Percentiles rank a stretch among this genome's conserved stretches.
These are phyloP conservation scores for Sebastes hopkinsi DNA, from an alignment of 2,797 vertebrate species.

Conservation along the genomic window DNA sequence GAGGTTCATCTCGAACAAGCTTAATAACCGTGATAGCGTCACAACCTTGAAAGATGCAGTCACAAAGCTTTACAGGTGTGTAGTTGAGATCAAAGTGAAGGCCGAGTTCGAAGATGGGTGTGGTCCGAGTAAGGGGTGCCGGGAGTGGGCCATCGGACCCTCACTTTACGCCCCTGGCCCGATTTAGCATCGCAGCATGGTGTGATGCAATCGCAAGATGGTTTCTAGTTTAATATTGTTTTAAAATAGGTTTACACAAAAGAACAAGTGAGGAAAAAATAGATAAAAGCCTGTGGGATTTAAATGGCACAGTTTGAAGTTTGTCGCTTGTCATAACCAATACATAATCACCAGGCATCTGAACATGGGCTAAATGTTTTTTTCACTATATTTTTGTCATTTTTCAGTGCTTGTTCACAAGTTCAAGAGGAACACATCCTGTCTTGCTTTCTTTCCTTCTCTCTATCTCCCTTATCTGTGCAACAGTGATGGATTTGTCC, in stretches of 20 bases:
- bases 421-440: conserved; percentile 9
- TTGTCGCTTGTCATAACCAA: conserved; percentile 12
- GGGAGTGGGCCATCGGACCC: neutral
- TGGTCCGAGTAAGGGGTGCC: neutral
- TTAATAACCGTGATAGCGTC: no score
- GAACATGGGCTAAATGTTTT: conserved; percentile 1
- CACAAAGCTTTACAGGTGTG: neutral
- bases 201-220: neutral
- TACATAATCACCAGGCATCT: conserved; percentile 12
- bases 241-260: conserved; percentile 1
- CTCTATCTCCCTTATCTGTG: neutral
- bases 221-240: neutral
- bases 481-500: neutral
- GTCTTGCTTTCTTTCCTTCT: neutral
- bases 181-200: neutral
- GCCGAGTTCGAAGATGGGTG: neutral
- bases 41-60: no score
- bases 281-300: neutral
- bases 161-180: neutral
- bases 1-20: no score
- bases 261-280: neutral
- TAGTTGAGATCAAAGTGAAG: neutral
- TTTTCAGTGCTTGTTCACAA: neutral
- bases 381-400: conserved; percentile 22
- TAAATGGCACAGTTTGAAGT: conserved; percentile 20